These are phyloP conservation scores for Dinoponera quadriceps DNA, from an alignment of 1,140 invertebrate genomes.

Conservation along the genomic window DNA sequence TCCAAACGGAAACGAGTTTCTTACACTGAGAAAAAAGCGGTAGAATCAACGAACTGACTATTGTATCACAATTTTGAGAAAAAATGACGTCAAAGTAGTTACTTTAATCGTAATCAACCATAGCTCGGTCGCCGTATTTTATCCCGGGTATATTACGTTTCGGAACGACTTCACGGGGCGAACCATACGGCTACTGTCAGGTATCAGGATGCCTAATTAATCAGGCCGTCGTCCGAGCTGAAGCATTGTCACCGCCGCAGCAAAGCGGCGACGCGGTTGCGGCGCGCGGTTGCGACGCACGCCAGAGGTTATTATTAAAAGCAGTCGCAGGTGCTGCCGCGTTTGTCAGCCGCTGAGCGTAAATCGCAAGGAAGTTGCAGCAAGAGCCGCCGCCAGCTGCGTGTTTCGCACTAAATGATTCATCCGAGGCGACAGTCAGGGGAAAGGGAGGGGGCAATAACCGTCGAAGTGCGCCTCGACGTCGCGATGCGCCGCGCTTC, in stretches of 20 bases:
- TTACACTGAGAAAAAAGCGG: too few species aligned
- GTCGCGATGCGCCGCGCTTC: too few species aligned
- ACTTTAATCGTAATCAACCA: too few species aligned
- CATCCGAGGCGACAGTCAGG: not conserved
- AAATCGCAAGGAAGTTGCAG: conserved; percentile 22
- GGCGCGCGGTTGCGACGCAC: not conserved
- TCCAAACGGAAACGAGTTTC: not conserved
- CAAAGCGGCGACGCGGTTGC: not conserved
- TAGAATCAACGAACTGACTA: too few species aligned
- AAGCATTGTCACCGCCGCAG: not conserved
- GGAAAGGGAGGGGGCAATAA: too few species aligned
- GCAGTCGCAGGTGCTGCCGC: not conserved
- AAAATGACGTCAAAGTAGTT: too few species aligned
- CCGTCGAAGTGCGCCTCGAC: too few species aligned
- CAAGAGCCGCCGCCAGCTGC: not conserved
- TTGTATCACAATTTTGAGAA: too few species aligned
- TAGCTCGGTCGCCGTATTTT: too few species aligned
- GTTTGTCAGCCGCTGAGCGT: not conserved
- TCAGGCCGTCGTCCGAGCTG: not conserved
- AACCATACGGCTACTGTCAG: too few species aligned
- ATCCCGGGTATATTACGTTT: too few species aligned
- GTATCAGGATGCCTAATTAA: not conserved
- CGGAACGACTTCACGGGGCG: too few species aligned
- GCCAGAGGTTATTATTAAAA: conserved; percentile 41
- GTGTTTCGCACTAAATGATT: not conserved